A percentile compares a stretch with the other conserved stretches of the same genome.
Conservation (phyloP, 2,888 invertebrate genomes). For the Coecobrya sp. region DNA sequence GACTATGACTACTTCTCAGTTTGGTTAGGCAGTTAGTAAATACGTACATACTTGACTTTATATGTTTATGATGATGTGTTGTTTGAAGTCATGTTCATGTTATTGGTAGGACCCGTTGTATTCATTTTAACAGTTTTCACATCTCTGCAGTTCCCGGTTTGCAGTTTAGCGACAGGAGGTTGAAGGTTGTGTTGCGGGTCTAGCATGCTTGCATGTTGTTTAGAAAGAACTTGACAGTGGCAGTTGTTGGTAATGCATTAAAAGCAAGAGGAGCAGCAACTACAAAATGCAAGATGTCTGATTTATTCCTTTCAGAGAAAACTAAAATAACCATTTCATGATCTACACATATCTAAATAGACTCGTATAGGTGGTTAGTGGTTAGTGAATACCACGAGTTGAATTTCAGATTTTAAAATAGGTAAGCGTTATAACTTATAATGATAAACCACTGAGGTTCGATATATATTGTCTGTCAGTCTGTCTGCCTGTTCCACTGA, state of each 20-base stretch:
- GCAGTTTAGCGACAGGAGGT: constrained; percentile 54
- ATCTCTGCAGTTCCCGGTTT: constrained; percentile 23
- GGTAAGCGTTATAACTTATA: too few relatives aligned
- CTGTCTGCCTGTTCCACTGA: not conserved
- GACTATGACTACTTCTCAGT: not conserved
- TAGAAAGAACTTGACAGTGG: constrained; percentile 37
- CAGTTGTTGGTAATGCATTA: constrained; percentile 47
- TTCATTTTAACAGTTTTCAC: constrained; percentile 21
- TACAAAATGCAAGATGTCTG: constrained; percentile 7
- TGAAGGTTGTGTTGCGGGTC: constrained; percentile 47
- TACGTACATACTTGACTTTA: constrained; percentile 15
- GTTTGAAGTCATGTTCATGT: constrained; percentile 35
- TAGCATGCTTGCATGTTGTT: constrained; percentile 16
- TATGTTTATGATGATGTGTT: constrained; percentile 47
- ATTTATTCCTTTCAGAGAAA: constrained; percentile 59
- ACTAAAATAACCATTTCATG: constrained; percentile 22
- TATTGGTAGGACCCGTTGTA: not conserved
- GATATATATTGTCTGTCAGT: too few relatives aligned
- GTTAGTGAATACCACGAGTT: not conserved
- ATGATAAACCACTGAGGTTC: not conserved
- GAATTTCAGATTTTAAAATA: not conserved
- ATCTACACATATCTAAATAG: not conserved
- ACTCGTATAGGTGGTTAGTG: too few relatives aligned
- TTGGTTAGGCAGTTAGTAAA: not conserved
- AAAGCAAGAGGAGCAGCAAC: not conserved